Conservation (phyloP, 2,888 invertebrate genomes). For the Hyles lineata region DNA sequence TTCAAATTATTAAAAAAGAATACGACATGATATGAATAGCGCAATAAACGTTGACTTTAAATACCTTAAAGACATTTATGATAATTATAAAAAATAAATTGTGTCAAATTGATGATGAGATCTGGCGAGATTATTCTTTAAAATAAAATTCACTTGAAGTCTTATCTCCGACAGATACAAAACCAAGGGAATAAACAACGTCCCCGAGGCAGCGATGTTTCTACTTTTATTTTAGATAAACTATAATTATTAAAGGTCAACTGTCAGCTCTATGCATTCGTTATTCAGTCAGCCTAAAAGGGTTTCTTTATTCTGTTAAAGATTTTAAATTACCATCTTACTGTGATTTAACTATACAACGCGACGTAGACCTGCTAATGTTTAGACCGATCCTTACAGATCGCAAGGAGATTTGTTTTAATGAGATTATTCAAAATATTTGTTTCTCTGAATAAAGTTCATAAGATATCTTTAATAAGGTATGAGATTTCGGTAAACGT, state of each 20-base stretch:
- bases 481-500: no score
- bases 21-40: no score
- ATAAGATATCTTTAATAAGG: no score
- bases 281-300: neutral
- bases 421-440: neutral
- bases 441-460: no score
- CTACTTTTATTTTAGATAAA: neutral
- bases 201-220: neutral
- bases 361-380: neutral
- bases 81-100: no score
- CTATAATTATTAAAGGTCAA: conserved; percentile 2
- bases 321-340: neutral
- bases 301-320: conserved; percentile 4
- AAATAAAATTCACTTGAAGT: neutral
- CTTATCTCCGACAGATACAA: neutral
- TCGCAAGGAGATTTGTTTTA: neutral
- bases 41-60: no score
- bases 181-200: neutral
- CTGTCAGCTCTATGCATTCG: neutral
- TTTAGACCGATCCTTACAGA: neutral
- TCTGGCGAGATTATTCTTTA: neutral
- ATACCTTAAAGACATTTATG: no score
- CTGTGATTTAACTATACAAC: neutral
- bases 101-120: no score
- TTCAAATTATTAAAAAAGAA: no score